Evolutionary conservation across 2,113 vertebrate species (phyloP), one percentile per base, ranked within the genome.

Genomic region (Pleuronectes platessa): DNA sequence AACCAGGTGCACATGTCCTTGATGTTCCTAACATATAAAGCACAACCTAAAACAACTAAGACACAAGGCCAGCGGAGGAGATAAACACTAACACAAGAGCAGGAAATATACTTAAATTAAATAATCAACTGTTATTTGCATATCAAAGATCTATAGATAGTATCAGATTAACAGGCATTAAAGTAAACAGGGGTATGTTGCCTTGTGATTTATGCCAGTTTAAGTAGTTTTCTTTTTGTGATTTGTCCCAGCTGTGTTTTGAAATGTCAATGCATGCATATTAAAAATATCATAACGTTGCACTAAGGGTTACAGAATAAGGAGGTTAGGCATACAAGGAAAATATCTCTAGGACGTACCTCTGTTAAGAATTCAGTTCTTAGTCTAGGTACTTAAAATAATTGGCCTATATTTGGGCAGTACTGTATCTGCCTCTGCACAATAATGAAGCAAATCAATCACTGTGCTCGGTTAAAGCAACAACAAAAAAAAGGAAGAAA

Each of bases 361-460:
- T 77, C 81, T 67, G 62, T 79, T 83, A 78, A 87, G 68, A 90
- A 86, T 85, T 68, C 71, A 85, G 77, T 20, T 40, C 81, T 90
- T 85, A 75, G 75, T 74, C 53, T 63, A 89, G 81, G 64, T 85
- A 85, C 91, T 90, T 87, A 89, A 92, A 91, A 90, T 92, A 93
- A 89, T 90, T 86, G 88, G 82, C 90, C 88, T 91, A 90, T 84
- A 91, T 91, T 81, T 89, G 84, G 80, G 74, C 80, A 78, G 74
- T 74, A 76, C 81, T 40, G 54, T 75, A 81, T 83, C 83, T 83
- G 84, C 78, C 71, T 66, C 81, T 74, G 79, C 84, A 88, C 72
- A 86, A 76, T 85, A 92, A 90, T 83, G 76, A 86, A 85, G 75
- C 73, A 89, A 85, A 92, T 92, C 81, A 90, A 89, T 86, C 88